A percentile compares a stretch with the other conserved stretches of the same genome.
Conservation (phyloP, 2,797 vertebrate genomes). For the Otus scops region DNA sequence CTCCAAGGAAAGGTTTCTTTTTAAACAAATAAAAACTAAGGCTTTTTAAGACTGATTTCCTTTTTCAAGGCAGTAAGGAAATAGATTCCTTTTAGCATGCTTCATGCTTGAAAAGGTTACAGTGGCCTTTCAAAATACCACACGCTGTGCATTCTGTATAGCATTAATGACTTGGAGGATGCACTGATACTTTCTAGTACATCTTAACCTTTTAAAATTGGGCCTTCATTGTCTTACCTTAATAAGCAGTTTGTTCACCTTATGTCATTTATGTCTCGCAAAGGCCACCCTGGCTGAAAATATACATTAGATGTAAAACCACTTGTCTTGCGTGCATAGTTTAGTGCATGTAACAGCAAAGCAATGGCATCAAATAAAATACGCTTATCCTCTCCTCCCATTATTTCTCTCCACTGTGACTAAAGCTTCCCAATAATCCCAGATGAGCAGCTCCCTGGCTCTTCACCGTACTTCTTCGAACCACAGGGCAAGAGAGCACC, state of each 20-base stretch:
- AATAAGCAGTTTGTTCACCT: slow-evolving; percentile 83
- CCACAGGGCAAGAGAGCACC: background rate
- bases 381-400: background rate
- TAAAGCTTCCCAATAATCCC: background rate
- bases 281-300: slow-evolving; percentile 71
- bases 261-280: slow-evolving; percentile 71
- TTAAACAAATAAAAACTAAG: slow-evolving; percentile 70
- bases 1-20: slow-evolving; percentile 55
- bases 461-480: background rate
- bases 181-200: slow-evolving; percentile 75
- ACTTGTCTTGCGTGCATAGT: background rate
- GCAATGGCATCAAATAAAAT: background rate
- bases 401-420: background rate
- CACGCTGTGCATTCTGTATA: slow-evolving; percentile 66
- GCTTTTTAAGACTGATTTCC: slow-evolving; percentile 59
- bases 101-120: slow-evolving; percentile 81
- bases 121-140: slow-evolving; percentile 84
- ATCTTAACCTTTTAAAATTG: slow-evolving; percentile 82
- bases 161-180: slow-evolving; percentile 77
- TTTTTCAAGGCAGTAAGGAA: slow-evolving; percentile 70
- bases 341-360: background rate
- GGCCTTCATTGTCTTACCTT: slow-evolving; percentile 80
- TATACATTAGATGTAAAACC: slow-evolving; percentile 62
- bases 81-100: slow-evolving; percentile 75
- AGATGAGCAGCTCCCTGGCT: background rate